Conservation (phyloP, 2,113 vertebrate genomes). For the Hydrochoerus hydrochaeris region DNA sequence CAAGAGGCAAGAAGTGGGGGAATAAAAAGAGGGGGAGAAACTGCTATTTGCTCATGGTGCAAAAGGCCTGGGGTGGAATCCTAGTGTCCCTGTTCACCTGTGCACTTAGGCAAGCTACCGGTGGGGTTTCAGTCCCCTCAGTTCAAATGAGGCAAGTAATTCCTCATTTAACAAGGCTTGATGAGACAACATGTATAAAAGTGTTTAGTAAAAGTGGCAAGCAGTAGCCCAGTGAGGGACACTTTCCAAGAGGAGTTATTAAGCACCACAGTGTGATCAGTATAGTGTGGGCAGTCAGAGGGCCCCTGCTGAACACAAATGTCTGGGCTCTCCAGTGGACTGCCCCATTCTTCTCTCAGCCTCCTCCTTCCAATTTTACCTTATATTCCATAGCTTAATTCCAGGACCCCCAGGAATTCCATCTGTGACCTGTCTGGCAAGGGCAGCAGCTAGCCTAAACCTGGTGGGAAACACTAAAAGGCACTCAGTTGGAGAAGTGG, state of each 20-base stretch:
- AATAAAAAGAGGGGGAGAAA: neutral
- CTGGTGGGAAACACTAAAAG: neutral
- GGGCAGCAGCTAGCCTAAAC: neutral
- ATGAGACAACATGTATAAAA: neutral
- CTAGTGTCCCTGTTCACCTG: neutral
- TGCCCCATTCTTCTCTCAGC: neutral
- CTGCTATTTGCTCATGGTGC: neutral
- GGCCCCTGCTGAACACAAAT: neutral
- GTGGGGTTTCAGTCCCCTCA: neutral
- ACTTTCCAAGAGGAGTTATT: neutral
- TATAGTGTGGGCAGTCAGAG: neutral
- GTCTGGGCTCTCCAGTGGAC: neutral
- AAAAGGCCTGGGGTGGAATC: neutral
- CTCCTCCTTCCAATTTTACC: constrained; percentile 2
- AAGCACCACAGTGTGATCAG: neutral
- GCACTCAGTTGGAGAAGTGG: neutral
- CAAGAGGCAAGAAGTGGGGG: neutral
- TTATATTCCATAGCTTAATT: constrained; percentile 13
- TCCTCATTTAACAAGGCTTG: neutral
- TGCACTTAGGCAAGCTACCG: neutral
- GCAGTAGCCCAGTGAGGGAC: neutral
- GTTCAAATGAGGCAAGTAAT: constrained; percentile 27
- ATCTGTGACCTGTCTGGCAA: neutral
- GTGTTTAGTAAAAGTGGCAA: neutral
- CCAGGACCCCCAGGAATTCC: neutral